Evolutionary conservation across 2,113 vertebrate genomes (phyloP).

Genomic region (Hippoglossus stenolepis): DNA sequence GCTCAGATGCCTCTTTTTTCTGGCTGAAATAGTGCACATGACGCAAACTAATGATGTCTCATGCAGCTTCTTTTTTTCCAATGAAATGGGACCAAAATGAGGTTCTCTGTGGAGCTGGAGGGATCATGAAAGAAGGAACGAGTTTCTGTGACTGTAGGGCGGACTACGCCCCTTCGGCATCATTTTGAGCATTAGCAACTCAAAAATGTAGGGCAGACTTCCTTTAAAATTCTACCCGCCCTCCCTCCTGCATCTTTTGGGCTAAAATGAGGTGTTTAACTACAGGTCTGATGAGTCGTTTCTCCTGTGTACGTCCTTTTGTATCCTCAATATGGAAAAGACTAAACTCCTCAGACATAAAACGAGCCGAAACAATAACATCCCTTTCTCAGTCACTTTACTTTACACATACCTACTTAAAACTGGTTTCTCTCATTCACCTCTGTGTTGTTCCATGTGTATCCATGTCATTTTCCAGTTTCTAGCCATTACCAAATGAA

Average conservation of each 20-base stretch:
- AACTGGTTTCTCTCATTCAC: slow-evolving; percentile 5
- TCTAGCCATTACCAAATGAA: slow-evolving; percentile 38
- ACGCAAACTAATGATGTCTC: slow-evolving; percentile 31
- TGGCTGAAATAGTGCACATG: background rate
- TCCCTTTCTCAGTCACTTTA: slow-evolving; percentile 3
- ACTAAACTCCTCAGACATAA: slow-evolving; percentile 22
- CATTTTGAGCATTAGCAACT: slow-evolving; percentile 53
- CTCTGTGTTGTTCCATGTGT: slow-evolving; percentile 17
- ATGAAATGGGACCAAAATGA: slow-evolving; percentile 34
- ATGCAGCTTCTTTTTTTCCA: slow-evolving; percentile 3
- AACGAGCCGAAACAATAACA: slow-evolving; percentile 30
- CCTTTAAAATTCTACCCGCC: slow-evolving; percentile 42
- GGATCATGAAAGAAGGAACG: slow-evolving; percentile 47
- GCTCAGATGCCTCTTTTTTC: slow-evolving; percentile 18
- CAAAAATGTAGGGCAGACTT: slow-evolving; percentile 71
- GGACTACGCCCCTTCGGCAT: slow-evolving; percentile 42
- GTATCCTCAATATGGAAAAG: background rate
- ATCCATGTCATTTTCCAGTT: slow-evolving; percentile 20
- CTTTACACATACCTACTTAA: background rate
- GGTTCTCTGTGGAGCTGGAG: slow-evolving; percentile 18
- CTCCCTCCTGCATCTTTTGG: slow-evolving; percentile 39
- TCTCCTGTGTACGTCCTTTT: slow-evolving; percentile 15
- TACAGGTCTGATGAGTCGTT: slow-evolving; percentile 36
- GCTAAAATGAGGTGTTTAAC: slow-evolving; percentile 58
- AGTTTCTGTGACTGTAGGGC: slow-evolving; percentile 38